Base-by-base conservation (phyloP, 2,888 invertebrate genomes). In the Neocrepidodera transversa region DNA sequence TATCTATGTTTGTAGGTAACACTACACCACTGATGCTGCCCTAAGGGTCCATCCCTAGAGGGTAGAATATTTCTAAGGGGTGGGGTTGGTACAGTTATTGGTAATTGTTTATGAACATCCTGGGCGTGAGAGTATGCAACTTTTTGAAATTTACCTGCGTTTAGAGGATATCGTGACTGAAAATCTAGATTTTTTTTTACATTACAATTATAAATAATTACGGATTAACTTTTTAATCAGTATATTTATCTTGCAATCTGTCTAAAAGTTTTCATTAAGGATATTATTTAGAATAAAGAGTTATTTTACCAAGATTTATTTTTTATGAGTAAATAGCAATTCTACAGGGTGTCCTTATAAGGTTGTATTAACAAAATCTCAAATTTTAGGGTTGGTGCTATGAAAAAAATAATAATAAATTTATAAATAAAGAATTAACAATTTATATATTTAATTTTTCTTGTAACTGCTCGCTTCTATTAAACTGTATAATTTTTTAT, bases 61-160 rank as follows among this genome's bases (percentile, higher is more conserved):
- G 59, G 59, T 17, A 40, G 40, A 11, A 35, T 38, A 51, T 45
- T 35, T 28, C n/a, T 26, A 51, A 45, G n/a, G 54, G 62, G 57
- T 57, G 50, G 7, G 42, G 62, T 57, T 50, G 45, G 61, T 26
- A 50, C 32, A 47, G 43, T 48, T 35, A 62, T 64, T 59, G 55
- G 45, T 38, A 57, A 68, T 64, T 68, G 60, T 66, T 66, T 66
- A 63, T 32, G 62, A 52, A 62, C 67, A 68, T 62, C 62, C 58
- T 56, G 71, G 71, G 72, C 73, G 75, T 75, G 74, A 74, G 71
- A 73, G 52, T 74, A 76, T 76, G 74, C 73, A 71, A 68, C 70
- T 75, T 69, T 61, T 54, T 17, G 38, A 28, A 26, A 26, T 23
- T 43, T 36, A 36, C 49, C 50, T 36, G 14, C 32, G n/a, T n/a